Evolutionary conservation across 1,140 invertebrate species (phyloP).

Genomic region (Tetragonula clypearis): DNA sequence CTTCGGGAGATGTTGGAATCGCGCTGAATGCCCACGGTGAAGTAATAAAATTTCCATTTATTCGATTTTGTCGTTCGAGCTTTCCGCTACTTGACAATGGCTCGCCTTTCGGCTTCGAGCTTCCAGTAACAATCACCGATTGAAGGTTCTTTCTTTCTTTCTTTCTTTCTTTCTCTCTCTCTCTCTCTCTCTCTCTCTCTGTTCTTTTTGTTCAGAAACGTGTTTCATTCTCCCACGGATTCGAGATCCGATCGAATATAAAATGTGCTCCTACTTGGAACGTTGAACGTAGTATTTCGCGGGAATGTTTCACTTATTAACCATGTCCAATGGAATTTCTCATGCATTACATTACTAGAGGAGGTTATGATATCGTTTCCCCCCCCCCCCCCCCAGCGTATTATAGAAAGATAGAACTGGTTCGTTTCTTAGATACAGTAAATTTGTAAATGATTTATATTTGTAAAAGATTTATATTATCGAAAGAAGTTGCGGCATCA

Average conservation of each 20-base stretch:
- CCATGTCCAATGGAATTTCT: background rate
- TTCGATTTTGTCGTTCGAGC: background rate
- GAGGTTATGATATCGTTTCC: background rate
- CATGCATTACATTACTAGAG: background rate
- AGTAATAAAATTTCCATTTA: conserved; percentile 40
- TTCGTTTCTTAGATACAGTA: background rate
- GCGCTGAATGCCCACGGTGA: conserved; percentile 2
- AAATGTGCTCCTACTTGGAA: background rate
- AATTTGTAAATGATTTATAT: background rate
- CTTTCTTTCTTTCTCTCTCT: too few species aligned
- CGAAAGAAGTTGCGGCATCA: too few species aligned
- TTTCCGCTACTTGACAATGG: background rate
- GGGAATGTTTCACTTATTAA: background rate
- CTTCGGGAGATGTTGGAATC: conserved; percentile 28
- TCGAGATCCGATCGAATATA: background rate
- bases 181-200: too few species aligned
- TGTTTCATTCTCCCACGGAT: background rate
- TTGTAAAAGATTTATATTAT: background rate
- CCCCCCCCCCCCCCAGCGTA: background rate
- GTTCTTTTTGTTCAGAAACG: background rate
- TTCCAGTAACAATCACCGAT: background rate
- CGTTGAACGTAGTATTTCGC: background rate
- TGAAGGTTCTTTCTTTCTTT: background rate
- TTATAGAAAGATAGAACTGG: background rate
- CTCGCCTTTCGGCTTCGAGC: background rate